Percentiles rank a stretch among this genome's conserved stretches.
phyloP scores from a whole-genome alignment of 2,113 vertebrate species.

The Hucho hucho region DNA sequence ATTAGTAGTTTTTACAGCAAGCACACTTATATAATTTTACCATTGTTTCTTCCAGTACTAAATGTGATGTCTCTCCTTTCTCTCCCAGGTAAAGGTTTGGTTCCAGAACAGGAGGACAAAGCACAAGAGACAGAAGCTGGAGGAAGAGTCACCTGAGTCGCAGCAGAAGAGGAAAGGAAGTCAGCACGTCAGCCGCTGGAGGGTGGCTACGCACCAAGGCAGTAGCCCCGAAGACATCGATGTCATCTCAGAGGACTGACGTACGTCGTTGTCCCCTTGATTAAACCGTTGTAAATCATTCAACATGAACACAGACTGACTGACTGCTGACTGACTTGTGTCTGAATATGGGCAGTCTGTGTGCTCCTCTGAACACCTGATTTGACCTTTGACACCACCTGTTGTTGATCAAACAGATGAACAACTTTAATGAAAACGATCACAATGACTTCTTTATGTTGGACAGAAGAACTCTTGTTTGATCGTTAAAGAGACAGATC shows the following conservation, averaged over 20 bases:
- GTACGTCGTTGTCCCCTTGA: background rate
- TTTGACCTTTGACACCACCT: background rate
- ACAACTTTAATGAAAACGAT: no score
- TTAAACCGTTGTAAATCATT: background rate
- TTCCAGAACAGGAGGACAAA: conserved; percentile 83
- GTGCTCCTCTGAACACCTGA: background rate
- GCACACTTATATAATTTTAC: no score
- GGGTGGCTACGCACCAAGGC: conserved; percentile 72
- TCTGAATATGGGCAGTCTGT: background rate
- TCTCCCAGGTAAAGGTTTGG: conserved; percentile 78
- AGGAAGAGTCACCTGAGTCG: conserved; percentile 76
- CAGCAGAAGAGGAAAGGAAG: conserved; percentile 78
- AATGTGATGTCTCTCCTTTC: background rate
- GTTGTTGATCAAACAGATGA: background rate
- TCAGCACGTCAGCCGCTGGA: conserved; percentile 78
- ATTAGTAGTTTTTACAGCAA: no score
- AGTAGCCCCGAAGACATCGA: conserved; percentile 70
- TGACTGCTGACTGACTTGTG: background rate
- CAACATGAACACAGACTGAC: background rate
- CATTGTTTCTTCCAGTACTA: background rate
- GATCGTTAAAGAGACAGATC: background rate
- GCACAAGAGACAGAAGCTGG: conserved; percentile 82
- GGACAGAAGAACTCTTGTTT: background rate
- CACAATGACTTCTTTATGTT: no score
- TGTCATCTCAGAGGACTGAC: conserved; percentile 75